These are phyloP conservation scores for Dicrurus megarhynchus DNA, from an alignment of 2,113 vertebrate species.

Conservation along the genomic window DNA sequence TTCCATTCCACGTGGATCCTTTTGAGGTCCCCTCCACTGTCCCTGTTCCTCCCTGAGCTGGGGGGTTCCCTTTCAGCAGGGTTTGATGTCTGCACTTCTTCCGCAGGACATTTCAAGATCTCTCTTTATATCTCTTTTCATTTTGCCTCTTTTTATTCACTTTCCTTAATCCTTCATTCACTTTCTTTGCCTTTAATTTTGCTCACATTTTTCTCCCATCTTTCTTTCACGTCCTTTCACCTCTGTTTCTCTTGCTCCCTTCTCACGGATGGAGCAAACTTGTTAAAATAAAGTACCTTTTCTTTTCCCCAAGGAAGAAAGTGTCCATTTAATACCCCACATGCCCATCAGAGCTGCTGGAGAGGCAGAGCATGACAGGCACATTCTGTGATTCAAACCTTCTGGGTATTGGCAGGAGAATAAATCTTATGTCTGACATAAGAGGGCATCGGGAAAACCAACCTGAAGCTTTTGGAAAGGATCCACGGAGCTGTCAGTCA, in stretches of 20 bases:
- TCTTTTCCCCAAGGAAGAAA: constrained; percentile 1
- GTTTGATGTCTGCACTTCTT: background rate
- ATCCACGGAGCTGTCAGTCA: constrained; percentile 46
- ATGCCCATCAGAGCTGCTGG: background rate
- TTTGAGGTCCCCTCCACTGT: background rate
- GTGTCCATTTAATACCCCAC: constrained; percentile 8
- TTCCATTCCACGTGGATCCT: rapidly evolving
- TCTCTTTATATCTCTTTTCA: background rate
- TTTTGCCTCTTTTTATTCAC: background rate
- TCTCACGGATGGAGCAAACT: background rate
- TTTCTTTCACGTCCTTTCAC: background rate
- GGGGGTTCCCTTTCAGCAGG: background rate
- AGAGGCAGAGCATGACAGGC: background rate
- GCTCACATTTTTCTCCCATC: background rate
- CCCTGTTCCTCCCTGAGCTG: background rate
- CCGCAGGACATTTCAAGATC: background rate
- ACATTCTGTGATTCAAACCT: background rate
- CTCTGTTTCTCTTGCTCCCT: background rate
- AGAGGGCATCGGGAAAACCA: constrained; percentile 11
- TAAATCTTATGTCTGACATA: constrained; percentile 48
- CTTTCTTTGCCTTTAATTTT: background rate
- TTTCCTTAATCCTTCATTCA: background rate
- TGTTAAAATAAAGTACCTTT: constrained; percentile 6
- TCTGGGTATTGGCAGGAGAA: constrained; percentile 41
- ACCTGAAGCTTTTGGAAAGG: constrained; percentile 51